Conservation (phyloP, 2,113 vertebrate species). For the Colinus virginianus region DNA sequence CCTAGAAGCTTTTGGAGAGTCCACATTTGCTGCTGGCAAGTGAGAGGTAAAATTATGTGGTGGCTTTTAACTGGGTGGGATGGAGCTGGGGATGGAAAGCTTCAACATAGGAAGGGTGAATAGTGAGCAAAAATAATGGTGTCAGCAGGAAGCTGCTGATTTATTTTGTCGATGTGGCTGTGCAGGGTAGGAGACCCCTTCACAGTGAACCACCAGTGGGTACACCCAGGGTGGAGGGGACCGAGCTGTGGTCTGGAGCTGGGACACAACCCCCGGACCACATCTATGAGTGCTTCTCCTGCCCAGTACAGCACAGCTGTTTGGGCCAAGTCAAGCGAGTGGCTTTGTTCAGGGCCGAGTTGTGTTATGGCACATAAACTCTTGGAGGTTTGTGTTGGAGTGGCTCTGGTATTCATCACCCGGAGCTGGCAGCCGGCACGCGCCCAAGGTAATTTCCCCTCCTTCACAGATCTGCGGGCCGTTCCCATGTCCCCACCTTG, state of each 20-base stretch:
- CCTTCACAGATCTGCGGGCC: not conserved
- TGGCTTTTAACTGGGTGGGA: slow-evolving; percentile 48
- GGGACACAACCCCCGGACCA: not conserved
- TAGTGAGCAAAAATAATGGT: not conserved
- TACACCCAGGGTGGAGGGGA: not conserved
- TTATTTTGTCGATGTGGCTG: slow-evolving; percentile 9
- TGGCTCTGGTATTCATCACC: slow-evolving; percentile 30
- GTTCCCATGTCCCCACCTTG: not conserved
- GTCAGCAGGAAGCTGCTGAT: slow-evolving; percentile 29
- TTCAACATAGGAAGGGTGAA: slow-evolving; percentile 49
- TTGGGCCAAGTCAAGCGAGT: not conserved
- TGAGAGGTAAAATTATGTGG: slow-evolving; percentile 36
- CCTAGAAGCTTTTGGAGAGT: slow-evolving; percentile 46
- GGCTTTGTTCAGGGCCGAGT: not conserved
- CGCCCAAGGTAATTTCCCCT: not conserved
- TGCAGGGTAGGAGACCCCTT: not conserved
- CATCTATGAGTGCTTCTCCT: not conserved
- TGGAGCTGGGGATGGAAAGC: slow-evolving; percentile 32
- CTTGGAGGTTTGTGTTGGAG: slow-evolving; percentile 34
- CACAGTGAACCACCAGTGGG: not conserved
- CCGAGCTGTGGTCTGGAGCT: not conserved
- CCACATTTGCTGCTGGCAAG: not conserved
- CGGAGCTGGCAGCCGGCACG: not conserved
- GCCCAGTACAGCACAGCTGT: not conserved
- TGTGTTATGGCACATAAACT: slow-evolving; percentile 37